Conservation (phyloP, 2,113 vertebrate species). For the Ctenodactylus gundi region DNA sequence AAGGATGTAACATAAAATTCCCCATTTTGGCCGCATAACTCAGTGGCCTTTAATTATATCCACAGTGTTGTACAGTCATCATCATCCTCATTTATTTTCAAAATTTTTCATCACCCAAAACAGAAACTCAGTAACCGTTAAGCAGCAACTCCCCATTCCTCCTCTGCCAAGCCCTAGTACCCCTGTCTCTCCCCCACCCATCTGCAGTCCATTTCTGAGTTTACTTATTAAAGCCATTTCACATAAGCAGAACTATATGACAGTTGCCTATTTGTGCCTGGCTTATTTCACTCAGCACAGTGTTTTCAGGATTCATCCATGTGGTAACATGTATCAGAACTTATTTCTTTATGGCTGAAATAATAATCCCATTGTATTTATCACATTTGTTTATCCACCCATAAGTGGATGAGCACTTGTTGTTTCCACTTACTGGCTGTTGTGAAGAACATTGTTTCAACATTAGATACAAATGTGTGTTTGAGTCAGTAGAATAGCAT, state of each 20-base stretch:
- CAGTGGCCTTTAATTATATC: not conserved
- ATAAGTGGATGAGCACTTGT: not conserved
- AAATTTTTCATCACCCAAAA: not conserved
- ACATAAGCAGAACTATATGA: not conserved
- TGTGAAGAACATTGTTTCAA: not conserved
- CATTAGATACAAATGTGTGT: not conserved
- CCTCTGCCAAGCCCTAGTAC: not conserved
- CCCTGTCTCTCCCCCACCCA: no score
- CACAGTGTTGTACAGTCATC: not conserved
- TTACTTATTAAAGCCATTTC: not conserved
- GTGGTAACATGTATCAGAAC: no score
- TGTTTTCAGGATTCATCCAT: not conserved
- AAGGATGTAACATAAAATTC: not conserved
- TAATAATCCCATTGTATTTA: not conserved
- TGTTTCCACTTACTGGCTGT: not conserved
- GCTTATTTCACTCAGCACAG: not conserved
- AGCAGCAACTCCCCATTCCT: not conserved
- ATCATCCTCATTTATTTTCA: not conserved
- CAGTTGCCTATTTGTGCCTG: not conserved
- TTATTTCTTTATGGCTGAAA: not conserved
- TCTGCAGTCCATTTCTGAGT: no score
- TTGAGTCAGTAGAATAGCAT: not conserved
- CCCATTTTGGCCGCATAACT: not conserved
- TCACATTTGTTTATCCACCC: not conserved
- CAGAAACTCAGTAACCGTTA: not conserved